Base-by-base conservation (phyloP, 2,888 invertebrate species). In the Panopea generosa region DNA sequence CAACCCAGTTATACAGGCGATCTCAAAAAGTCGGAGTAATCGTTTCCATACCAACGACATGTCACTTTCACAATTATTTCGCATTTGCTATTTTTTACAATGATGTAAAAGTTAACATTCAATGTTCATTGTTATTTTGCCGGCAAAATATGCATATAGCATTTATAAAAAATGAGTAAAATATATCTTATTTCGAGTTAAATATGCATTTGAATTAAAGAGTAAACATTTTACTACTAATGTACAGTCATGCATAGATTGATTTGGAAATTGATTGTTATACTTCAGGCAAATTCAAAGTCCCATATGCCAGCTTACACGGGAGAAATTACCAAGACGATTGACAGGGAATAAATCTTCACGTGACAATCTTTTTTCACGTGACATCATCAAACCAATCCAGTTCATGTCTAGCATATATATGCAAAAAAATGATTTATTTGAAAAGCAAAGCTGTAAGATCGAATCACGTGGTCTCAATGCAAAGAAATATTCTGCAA, bases 231-330 rank as follows among this genome's bases (percentile, higher is more conserved):
- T n/a, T 40, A 18, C 33, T 40, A 4, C 47, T 47, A 47, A 47
- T 47, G 11, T 33, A 7, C 33, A 33, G 11, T 18, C 14, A 47
- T 4, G 4, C 47, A 33, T 33, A n/a, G n/a, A n/a, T n/a, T n/a
- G n/a, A 33, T 33, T 33, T 7, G 33, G 33, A 7, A 33, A 33
- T 33, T 4, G 11, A 38, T 70, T 62, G 18, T 83, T 50, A 45
- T 49, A 56, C 82, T 83, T 71, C 87, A 91, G 91, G 89, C 89
- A 50, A 90, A 90, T 77, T 83, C 86, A 56, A 90, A 88, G 71
- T 72, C 74, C 14, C 84, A 84, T 20, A 72, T 74, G 63, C 89
- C 89, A 38, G 62, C 66, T 33, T 88, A 87, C 63, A 60, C 61
- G 20, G 86, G 86, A 45, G 82, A 85, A 74, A 68, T 84, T 45